Conservation (phyloP, 2,113 vertebrate species). For the Corythaixoides concolor region DNA sequence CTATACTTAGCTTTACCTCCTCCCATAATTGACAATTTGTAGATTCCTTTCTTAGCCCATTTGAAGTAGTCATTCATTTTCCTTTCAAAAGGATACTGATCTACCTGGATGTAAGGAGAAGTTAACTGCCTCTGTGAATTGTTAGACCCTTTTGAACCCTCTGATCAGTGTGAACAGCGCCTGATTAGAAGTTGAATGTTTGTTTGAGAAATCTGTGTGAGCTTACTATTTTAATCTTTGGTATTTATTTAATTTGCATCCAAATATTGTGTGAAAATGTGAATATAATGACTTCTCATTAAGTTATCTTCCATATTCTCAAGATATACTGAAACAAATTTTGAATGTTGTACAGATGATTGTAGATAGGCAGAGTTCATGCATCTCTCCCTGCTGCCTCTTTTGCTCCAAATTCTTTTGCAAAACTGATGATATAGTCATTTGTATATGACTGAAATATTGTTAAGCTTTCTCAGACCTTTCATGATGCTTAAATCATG, state of each 20-base stretch:
- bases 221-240: constrained; percentile 1
- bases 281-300: constrained; percentile 45
- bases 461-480: neutral
- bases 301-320: constrained; percentile 46
- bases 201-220: neutral
- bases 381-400: constrained; percentile 29
- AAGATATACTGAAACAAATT: constrained; percentile 2
- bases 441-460: neutral
- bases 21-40: neutral
- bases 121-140: neutral
- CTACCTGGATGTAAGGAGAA: neutral
- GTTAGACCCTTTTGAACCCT: neutral
- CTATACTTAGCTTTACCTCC: neutral
- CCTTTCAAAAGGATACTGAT: neutral
- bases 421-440: neutral
- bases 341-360: neutral
- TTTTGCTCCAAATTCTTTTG: neutral
- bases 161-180: neutral
- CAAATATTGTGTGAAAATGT: constrained; percentile 41
- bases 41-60: neutral
- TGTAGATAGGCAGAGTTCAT: neutral
- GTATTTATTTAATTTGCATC: constrained; percentile 46
- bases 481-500: neutral
- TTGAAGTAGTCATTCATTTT: neutral
- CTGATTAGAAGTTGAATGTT: neutral